Evolutionary conservation across 2,888 invertebrate genomes (phyloP).

Genomic region (Cerceris ruficornis): DNA sequence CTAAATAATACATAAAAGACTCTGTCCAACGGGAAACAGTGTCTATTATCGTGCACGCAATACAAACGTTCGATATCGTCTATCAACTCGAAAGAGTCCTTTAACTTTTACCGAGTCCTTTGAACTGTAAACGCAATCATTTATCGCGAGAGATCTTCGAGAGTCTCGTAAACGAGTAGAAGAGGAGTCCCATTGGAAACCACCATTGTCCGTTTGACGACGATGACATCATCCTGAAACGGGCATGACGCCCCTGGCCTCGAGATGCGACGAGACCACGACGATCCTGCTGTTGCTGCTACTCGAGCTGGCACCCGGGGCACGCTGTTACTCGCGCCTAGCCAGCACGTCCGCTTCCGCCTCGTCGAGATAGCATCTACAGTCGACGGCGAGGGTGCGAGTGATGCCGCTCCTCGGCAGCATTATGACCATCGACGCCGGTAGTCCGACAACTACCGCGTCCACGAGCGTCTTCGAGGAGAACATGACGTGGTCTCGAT

Average conservation of each 20-base stretch:
- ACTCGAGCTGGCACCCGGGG: constrained; percentile 68
- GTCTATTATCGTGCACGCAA: too few species aligned
- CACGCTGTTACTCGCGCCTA: constrained; percentile 60
- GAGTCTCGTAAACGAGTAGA: neutral
- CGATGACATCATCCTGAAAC: constrained; percentile 71
- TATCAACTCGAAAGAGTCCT: too few species aligned
- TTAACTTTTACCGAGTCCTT: too few species aligned
- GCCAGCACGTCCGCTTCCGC: constrained; percentile 48
- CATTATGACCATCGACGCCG: constrained; percentile 77
- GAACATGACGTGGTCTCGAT: constrained; percentile 78
- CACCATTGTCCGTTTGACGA: constrained; percentile 47
- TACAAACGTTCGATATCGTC: too few species aligned
- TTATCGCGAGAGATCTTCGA: too few species aligned
- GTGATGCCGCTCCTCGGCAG: constrained; percentile 75
- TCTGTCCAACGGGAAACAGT: too few species aligned
- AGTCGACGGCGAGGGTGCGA: constrained; percentile 76
- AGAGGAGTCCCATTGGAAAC: constrained; percentile 11
- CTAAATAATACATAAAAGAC: too few species aligned
- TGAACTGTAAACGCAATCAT: too few species aligned
- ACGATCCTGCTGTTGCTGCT: constrained; percentile 70
- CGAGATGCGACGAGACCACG: constrained; percentile 76
- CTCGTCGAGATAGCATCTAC: constrained; percentile 73
- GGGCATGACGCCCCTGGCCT: constrained; percentile 75
- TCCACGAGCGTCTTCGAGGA: constrained; percentile 77
- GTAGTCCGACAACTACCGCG: constrained; percentile 75